Percentiles rank a stretch among this genome's conserved stretches.
Evolutionary conservation across 2,888 invertebrate species (phyloP).

Genomic region (Apodemia mormo): DNA sequence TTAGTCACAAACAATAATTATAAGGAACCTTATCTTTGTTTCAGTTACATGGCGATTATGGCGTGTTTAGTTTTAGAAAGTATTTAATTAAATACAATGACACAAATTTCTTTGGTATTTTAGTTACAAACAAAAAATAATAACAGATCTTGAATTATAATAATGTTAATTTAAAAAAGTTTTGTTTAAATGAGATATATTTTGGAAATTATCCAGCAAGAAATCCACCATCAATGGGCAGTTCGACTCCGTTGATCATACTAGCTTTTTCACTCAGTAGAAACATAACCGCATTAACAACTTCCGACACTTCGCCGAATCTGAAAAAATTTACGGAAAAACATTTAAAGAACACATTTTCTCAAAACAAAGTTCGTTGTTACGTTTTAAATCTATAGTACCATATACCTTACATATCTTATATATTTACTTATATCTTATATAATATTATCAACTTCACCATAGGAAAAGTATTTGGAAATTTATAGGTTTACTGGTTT

Average conservation of each 20-base stretch:
- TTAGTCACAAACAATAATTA: slow-evolving; percentile 8
- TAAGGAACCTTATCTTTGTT: slow-evolving; percentile 8
- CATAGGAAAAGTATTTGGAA: too few relatives aligned
- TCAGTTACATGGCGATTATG: background rate
- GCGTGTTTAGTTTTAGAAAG: background rate
- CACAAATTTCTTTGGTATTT: slow-evolving; percentile 38
- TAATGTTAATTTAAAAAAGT: slow-evolving; percentile 13
- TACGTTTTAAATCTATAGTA: too few relatives aligned
- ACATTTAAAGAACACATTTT: too few relatives aligned
- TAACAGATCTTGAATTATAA: slow-evolving; percentile 37
- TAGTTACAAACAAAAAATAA: slow-evolving; percentile 28
- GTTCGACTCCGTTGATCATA: slow-evolving; percentile 80
- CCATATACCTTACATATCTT: too few relatives aligned
- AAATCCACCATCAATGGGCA: slow-evolving; percentile 87
- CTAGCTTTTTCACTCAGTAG: slow-evolving; percentile 86
- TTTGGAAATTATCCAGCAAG: slow-evolving; percentile 67
- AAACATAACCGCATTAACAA: slow-evolving; percentile 87
- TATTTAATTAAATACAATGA: background rate
- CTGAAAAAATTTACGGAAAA: slow-evolving; percentile 39
- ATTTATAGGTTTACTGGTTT: too few relatives aligned
- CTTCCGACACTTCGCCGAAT: slow-evolving; percentile 87
- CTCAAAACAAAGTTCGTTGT: too few relatives aligned
- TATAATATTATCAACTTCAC: too few relatives aligned
- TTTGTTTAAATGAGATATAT: background rate
- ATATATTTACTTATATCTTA: too few relatives aligned